Evolutionary conservation across 2,113 vertebrate genomes (phyloP).

Genomic region (Campylomormyrus tamandua): DNA sequence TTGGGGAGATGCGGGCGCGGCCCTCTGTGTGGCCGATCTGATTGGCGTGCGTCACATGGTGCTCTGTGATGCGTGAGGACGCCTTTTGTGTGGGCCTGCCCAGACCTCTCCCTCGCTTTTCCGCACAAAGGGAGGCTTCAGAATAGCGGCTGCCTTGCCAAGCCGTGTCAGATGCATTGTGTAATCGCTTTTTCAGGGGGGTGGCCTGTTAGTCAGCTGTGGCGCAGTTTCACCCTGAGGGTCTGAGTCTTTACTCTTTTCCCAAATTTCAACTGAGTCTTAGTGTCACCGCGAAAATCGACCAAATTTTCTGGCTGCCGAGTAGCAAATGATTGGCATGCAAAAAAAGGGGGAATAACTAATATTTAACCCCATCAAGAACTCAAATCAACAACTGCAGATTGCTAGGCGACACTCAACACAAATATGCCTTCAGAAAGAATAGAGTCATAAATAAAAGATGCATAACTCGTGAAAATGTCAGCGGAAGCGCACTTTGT

Average conservation of each 20-base stretch:
- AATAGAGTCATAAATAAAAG: not conserved
- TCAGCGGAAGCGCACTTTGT: not conserved
- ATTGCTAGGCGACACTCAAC: not conserved
- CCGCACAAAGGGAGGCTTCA: slow-evolving; percentile 21
- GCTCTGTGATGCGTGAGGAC: slow-evolving; percentile 20
- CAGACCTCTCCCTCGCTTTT: not conserved
- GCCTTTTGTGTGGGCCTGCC: slow-evolving; percentile 12
- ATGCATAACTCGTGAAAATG: not conserved
- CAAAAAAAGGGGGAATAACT: not conserved
- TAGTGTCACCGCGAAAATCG: not conserved
- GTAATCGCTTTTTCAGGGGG: not conserved
- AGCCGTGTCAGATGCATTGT: not conserved
- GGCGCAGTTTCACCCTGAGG: not conserved
- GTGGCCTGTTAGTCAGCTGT: not conserved
- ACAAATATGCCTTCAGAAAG: not conserved
- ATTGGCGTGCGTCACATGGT: slow-evolving; percentile 28
- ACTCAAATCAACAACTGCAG: not conserved
- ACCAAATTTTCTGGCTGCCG: not conserved
- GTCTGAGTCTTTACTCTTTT: not conserved
- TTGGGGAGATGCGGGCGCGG: not conserved
- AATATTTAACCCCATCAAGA: not conserved
- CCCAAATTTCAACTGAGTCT: not conserved
- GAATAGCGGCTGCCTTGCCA: slow-evolving; percentile 12
- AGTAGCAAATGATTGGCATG: not conserved
- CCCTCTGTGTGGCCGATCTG: slow-evolving; percentile 30